Percentiles rank a stretch among this genome's conserved stretches.
Conservation (phyloP, 2,888 invertebrate species). For the Drosophila parthenogenetica region DNA sequence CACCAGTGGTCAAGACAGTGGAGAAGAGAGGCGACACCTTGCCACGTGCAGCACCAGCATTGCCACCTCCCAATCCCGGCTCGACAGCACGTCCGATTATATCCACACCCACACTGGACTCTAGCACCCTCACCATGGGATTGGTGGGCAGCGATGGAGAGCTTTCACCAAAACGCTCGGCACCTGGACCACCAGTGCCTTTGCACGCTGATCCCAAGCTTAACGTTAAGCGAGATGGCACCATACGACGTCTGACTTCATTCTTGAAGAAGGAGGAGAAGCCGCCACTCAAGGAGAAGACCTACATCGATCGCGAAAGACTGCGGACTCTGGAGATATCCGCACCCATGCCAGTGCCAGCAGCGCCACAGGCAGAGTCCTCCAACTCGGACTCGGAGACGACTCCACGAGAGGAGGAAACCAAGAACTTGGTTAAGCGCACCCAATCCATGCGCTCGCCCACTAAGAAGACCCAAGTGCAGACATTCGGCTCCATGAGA, state of each 20-base stretch:
- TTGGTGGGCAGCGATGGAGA: slow-evolving; percentile 61
- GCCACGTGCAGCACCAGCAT: slow-evolving; percentile 85
- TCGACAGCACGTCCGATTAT: slow-evolving; percentile 90
- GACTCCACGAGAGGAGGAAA: slow-evolving; percentile 85
- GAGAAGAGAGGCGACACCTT: slow-evolving; percentile 59
- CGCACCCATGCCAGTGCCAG: slow-evolving; percentile 88
- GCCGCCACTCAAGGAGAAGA: slow-evolving; percentile 88
- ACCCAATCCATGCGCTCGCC: slow-evolving; percentile 93
- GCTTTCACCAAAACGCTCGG: slow-evolving; percentile 86
- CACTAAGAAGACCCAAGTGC: slow-evolving; percentile 87
- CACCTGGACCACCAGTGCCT: slow-evolving; percentile 86
- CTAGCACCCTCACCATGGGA: slow-evolving; percentile 87
- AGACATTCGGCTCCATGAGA: slow-evolving; percentile 93
- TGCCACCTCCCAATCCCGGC: slow-evolving; percentile 89
- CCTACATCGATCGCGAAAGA: slow-evolving; percentile 89
- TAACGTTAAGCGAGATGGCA: slow-evolving; percentile 87
- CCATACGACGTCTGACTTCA: slow-evolving; percentile 90
- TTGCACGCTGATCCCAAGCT: slow-evolving; percentile 83
- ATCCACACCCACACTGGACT: slow-evolving; percentile 92
- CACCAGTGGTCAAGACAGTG: slow-evolving; percentile 86
- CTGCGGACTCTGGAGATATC: slow-evolving; percentile 93
- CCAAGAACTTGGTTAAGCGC: slow-evolving; percentile 87
- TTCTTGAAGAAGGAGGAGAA: slow-evolving; percentile 89
- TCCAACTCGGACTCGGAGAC: slow-evolving; percentile 84
- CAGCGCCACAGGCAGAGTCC: slow-evolving; percentile 86